phyloP scores from a whole-genome alignment of 2,888 invertebrate genomes.

The Chaitophorus viminalis region DNA sequence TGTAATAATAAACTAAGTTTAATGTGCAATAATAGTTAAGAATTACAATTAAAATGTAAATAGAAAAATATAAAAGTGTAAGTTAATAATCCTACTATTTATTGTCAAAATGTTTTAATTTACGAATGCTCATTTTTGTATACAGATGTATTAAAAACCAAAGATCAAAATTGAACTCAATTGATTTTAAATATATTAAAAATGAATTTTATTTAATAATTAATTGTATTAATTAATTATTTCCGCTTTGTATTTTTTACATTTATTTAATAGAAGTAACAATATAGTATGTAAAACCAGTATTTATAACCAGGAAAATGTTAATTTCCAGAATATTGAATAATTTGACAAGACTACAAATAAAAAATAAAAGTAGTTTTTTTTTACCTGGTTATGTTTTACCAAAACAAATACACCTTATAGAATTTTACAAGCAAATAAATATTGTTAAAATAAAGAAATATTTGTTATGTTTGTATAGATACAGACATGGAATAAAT shows the following conservation, averaged over 20 bases:
- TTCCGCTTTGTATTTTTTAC: not conserved
- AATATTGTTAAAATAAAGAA: no score
- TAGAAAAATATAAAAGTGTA: conserved; percentile 31
- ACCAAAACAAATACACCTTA: no score
- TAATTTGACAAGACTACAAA: no score
- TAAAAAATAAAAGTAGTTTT: no score
- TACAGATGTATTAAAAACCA: not conserved
- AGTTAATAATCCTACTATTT: conserved; percentile 42
- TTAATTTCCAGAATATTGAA: no score
- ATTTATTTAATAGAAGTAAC: not conserved
- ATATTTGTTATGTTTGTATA: no score
- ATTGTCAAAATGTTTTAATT: conserved; percentile 28
- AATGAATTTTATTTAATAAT: not conserved
- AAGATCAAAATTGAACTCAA: conserved; percentile 1
- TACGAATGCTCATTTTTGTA: conserved; percentile 7
- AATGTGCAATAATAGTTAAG: conserved; percentile 56
- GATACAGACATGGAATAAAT: no score
- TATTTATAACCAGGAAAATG: no score
- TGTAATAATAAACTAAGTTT: conserved; percentile 8
- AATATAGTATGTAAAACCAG: not conserved
- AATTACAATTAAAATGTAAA: conserved; percentile 52
- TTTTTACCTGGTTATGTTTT: no score
- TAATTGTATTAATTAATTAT: not conserved
- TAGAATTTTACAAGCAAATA: no score
- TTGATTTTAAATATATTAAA: not conserved